phyloP scores from a whole-genome alignment of 2,113 vertebrate genomes.

The Orthonyx spaldingii region DNA sequence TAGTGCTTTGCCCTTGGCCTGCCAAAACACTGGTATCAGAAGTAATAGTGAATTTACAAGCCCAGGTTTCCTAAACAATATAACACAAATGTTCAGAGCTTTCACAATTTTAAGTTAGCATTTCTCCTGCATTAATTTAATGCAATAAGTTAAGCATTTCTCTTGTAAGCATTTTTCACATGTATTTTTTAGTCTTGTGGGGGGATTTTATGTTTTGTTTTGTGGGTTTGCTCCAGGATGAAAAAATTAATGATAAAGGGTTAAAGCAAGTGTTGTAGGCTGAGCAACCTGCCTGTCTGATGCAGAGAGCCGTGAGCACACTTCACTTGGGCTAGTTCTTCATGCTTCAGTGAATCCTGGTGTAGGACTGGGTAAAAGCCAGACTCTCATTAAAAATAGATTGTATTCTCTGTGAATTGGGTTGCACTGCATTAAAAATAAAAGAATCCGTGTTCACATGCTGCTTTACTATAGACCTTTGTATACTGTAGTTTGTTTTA shows the following conservation, averaged over 20 bases:
- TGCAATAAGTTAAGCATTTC: background rate
- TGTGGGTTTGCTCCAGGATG: background rate
- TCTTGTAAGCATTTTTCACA: background rate
- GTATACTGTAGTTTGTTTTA: background rate
- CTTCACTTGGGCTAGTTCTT: background rate
- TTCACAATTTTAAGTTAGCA: background rate
- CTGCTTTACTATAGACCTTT: background rate
- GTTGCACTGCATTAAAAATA: conserved; percentile 24
- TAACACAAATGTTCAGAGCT: background rate
- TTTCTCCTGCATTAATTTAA: background rate
- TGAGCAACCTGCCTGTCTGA: background rate
- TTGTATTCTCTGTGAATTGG: background rate
- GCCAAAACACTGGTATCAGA: background rate
- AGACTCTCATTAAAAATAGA: conserved; percentile 52
- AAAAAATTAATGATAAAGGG: background rate
- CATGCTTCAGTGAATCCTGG: background rate
- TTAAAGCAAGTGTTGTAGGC: background rate
- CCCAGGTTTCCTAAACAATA: background rate
- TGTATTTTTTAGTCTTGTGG: background rate
- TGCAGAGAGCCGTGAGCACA: background rate
- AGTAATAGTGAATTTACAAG: background rate
- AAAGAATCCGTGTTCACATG: background rate
- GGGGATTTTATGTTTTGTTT: background rate
- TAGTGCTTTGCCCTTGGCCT: background rate
- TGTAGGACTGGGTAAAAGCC: conserved; percentile 35